Base-by-base conservation (phyloP, 2,113 vertebrate genomes). In the Pituophis catenifer region DNA sequence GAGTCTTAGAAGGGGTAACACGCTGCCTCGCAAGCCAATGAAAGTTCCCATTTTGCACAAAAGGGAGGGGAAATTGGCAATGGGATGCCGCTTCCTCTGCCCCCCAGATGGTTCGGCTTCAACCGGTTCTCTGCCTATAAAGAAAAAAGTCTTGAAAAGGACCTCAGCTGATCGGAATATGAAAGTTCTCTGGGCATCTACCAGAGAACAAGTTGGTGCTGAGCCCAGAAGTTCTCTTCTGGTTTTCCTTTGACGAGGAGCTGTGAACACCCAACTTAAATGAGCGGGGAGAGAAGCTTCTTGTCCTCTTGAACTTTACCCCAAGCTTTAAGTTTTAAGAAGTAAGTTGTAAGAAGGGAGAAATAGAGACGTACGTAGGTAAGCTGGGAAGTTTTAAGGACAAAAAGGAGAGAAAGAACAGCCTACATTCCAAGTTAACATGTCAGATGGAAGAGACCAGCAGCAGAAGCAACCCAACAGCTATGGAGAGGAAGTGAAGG, bases 21-120 rank as follows among this genome's bases (percentile, higher is more conserved):
- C 97, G 94, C 95, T 75, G 94, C 93, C 93, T 86, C 5, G 94
- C 86, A 90, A 95, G 92, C 98, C 98, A 98, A 98, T 98, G 96
- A 96, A 75, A 89, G 96, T 95, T 95, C 94, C 48, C 55, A 89
- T 92, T 93, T 90, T 3, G 75, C 21, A 91, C 93, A 81, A 95
- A 95, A 93, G 97, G 97, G 86, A 89, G 95, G 94, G 97, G 97
- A 19, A 95, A 91, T 94, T 94, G 57, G 93, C 92, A 2, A 1
- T 62, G 95, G 93, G 97, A 96, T 97, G 91, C 97, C 97, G 95
- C 95, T 93, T 91, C 90, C 91, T 95, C 91, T 97, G 87, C 91
- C 94, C 59, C 96, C 95, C 91, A 94, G 96, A 91, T 8, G 89
- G 95, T 95, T 98, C 97, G 97, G 98, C 94, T 94, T 90, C 33